phyloP scores from a whole-genome alignment of 2,113 vertebrate species.

The Speoplatyrhinus poulsoni region DNA sequence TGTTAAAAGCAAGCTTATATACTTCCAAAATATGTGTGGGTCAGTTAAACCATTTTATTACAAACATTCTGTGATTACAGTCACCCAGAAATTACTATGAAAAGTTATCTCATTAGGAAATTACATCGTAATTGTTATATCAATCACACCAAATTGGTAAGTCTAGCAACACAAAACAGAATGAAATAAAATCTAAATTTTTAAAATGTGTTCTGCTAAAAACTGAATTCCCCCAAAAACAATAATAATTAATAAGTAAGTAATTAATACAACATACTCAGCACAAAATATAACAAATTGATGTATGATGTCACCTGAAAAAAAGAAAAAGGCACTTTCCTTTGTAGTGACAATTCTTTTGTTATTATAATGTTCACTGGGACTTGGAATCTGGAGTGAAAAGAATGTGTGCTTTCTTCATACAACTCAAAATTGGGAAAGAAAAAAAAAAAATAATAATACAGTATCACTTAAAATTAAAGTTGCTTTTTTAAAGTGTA shows the following conservation, averaged over 20 bases:
- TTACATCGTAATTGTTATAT: conserved; percentile 68
- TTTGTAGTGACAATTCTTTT: conserved; percentile 43
- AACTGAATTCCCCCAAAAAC: conserved; percentile 48
- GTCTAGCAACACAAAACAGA: conserved; percentile 54
- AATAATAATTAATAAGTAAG: no score
- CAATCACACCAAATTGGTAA: conserved; percentile 59
- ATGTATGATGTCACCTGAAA: conserved; percentile 45
- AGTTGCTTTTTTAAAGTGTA: conserved; percentile 31
- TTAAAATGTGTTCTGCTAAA: conserved; percentile 61
- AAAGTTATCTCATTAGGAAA: conserved; percentile 69
- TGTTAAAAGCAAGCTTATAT: conserved; percentile 3
- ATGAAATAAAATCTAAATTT: conserved; percentile 69
- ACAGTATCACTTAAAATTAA: conserved; percentile 35
- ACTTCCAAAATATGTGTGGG: conserved; percentile 15
- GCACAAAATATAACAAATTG: conserved; percentile 45
- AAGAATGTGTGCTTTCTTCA: conserved; percentile 26
- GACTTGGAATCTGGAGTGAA: conserved; percentile 51
- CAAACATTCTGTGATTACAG: conserved; percentile 78
- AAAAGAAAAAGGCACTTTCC: conserved; percentile 23
- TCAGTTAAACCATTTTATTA: conserved; percentile 79
- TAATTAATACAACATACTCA: conserved; percentile 64
- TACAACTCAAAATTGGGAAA: conserved; percentile 21
- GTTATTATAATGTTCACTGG: conserved; percentile 36
- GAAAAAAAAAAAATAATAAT: conserved; percentile 47
- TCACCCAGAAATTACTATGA: conserved; percentile 73